Conservation (phyloP, 2,888 invertebrate genomes). For the Lithophane socia region DNA sequence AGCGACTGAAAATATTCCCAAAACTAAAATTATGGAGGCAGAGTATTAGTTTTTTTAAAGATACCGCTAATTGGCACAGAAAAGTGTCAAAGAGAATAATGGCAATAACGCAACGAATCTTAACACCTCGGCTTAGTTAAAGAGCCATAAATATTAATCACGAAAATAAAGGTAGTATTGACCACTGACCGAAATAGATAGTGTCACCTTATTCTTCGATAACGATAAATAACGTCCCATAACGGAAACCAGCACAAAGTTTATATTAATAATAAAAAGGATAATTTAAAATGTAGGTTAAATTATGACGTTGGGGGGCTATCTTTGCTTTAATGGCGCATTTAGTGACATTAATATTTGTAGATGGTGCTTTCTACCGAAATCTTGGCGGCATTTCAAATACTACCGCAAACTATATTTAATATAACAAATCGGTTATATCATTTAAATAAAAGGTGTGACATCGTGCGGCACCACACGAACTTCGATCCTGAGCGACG, state of each 20-base stretch:
- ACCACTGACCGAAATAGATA: slow-evolving; percentile 61
- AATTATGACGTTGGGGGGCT: slow-evolving; percentile 76
- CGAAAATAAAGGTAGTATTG: slow-evolving; percentile 34
- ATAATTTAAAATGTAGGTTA: slow-evolving; percentile 76
- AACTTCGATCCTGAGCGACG: slow-evolving; percentile 39
- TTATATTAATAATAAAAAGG: slow-evolving; percentile 72
- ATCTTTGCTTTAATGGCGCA: slow-evolving; percentile 81
- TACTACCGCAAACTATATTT: slow-evolving; percentile 78
- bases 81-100: slow-evolving; percentile 14
- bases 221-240: slow-evolving; percentile 64
- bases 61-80: slow-evolving; percentile 12
- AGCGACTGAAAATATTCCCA: neutral
- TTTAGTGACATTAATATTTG: slow-evolving; percentile 83
- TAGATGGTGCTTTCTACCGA: slow-evolving; percentile 78
- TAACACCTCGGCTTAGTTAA: slow-evolving; percentile 20
- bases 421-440: slow-evolving; percentile 76
- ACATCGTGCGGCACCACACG: slow-evolving; percentile 42
- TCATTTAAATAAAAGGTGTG: slow-evolving; percentile 72
- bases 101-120: slow-evolving; percentile 12
- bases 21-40: neutral
- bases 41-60: neutral
- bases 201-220: slow-evolving; percentile 63
- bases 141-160: slow-evolving; percentile 33
- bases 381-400: slow-evolving; percentile 86
- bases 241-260: slow-evolving; percentile 65